Percentiles rank a stretch among this genome's conserved stretches.
Evolutionary conservation across 2,797 vertebrate genomes (phyloP).

Genomic region (Gastrophryne carolinensis): DNA sequence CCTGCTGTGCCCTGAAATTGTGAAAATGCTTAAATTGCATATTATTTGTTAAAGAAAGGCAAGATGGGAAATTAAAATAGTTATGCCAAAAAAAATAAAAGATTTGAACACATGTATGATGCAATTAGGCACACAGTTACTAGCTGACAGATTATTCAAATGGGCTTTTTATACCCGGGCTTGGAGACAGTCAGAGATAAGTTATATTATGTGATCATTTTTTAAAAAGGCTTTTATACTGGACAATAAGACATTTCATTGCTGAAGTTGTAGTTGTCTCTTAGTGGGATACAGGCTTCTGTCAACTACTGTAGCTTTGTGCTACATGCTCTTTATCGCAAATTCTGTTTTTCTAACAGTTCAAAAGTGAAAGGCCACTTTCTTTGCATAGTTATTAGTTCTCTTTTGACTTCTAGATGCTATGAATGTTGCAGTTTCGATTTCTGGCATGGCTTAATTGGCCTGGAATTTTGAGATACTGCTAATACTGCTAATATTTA

Average conservation of each 20-base stretch:
- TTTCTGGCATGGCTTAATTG: no score
- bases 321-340: not conserved
- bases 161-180: not conserved
- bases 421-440: no score
- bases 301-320: not conserved
- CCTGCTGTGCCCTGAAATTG: no score
- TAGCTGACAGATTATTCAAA: slow-evolving; percentile 33
- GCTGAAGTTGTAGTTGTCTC: slow-evolving; percentile 5
- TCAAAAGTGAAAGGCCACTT: not conserved
- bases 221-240: slow-evolving; percentile 28
- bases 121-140: slow-evolving; percentile 40
- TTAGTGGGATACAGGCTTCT: slow-evolving; percentile 10
- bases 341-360: not conserved
- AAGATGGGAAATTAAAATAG: slow-evolving; percentile 46
- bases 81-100: slow-evolving; percentile 1
- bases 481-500: no score
- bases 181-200: slow-evolving; percentile 23
- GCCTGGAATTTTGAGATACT: no score
- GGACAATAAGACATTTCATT: slow-evolving; percentile 29
- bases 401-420: no score
- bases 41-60: slow-evolving; percentile 40
- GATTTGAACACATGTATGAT: not conserved
- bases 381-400: no score
- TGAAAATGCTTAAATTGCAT: slow-evolving; percentile 43
- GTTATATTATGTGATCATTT: slow-evolving; percentile 6